Conservation (phyloP, 2,888 invertebrate species). For the Ceraclea dissimilis region DNA sequence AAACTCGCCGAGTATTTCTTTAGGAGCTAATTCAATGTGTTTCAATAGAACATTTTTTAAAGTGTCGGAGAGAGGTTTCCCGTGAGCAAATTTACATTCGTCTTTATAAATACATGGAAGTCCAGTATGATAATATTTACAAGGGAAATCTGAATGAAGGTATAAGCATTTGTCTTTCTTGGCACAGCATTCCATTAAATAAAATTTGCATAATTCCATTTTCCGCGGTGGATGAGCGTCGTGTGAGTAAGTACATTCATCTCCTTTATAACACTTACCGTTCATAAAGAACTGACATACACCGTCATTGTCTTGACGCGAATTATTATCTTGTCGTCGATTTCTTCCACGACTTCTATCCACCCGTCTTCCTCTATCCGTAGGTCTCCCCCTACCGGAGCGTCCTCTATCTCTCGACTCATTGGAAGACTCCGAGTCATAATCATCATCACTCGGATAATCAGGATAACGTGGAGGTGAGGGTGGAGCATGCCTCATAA, state of each 20-base stretch:
- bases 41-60: conserved; percentile 56
- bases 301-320: conserved; percentile 58
- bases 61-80: conserved; percentile 75
- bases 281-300: conserved; percentile 82
- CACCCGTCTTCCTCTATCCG: conserved; percentile 44
- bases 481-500: conserved; percentile 32
- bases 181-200: conserved; percentile 89
- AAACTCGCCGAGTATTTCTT: conserved; percentile 86
- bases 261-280: conserved; percentile 80
- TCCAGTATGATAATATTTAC: conserved; percentile 94
- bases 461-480: conserved; percentile 30
- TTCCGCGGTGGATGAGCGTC: conserved; percentile 75
- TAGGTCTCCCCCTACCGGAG: conserved; percentile 36
- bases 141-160: conserved; percentile 95
- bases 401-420: conserved; percentile 43
- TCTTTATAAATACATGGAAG: conserved; percentile 72
- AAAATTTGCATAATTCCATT: conserved; percentile 94
- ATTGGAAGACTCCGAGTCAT: conserved; percentile 50
- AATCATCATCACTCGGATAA: conserved; percentile 44
- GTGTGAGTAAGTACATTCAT: conserved; percentile 83
- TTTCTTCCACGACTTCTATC: conserved; percentile 38
- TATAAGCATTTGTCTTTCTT: conserved; percentile 93
- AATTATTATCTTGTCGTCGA: conserved; percentile 47
- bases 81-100: conserved; percentile 93
- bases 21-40: conserved; percentile 85